Conservation (phyloP, 2,113 vertebrate genomes). For the Gymnarchus niloticus region DNA sequence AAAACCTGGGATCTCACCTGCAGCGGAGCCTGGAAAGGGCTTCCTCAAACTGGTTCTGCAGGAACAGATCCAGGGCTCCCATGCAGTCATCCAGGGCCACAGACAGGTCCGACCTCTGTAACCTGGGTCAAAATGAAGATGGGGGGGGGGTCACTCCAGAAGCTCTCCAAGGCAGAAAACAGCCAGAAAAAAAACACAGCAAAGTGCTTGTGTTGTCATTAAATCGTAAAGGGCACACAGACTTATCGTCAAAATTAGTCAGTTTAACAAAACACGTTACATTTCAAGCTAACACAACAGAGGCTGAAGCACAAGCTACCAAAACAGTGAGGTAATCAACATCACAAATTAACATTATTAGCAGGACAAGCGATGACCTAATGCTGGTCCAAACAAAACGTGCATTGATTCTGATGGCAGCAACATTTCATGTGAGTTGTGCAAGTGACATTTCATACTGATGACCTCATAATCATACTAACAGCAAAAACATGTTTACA, state of each 20-base stretch:
- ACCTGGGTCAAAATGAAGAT: not conserved
- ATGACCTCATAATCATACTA: not conserved
- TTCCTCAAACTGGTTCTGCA: conserved; percentile 88
- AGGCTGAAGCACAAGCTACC: not conserved
- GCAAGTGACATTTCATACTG: not conserved
- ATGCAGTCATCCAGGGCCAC: conserved; percentile 84
- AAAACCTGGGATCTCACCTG: conserved; percentile 64
- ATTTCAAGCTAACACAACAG: not conserved
- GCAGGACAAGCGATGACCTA: no score
- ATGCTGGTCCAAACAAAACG: not conserved
- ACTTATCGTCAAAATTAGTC: not conserved
- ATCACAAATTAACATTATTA: no score
- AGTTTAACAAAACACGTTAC: not conserved
- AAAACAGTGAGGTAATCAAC: no score
- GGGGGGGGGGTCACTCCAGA: no score
- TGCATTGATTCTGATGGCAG: not conserved
- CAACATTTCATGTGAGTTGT: not conserved
- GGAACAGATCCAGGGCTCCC: conserved; percentile 86
- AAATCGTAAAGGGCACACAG: no score
- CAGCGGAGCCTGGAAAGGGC: conserved; percentile 74
- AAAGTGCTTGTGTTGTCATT: no score
- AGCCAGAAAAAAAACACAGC: no score
- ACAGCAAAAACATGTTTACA: not conserved
- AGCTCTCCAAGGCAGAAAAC: no score
- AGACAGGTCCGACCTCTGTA: conserved; percentile 62